Conservation (phyloP, 2,797 vertebrate species). For the Lepidocolaptes lacrymiger region DNA sequence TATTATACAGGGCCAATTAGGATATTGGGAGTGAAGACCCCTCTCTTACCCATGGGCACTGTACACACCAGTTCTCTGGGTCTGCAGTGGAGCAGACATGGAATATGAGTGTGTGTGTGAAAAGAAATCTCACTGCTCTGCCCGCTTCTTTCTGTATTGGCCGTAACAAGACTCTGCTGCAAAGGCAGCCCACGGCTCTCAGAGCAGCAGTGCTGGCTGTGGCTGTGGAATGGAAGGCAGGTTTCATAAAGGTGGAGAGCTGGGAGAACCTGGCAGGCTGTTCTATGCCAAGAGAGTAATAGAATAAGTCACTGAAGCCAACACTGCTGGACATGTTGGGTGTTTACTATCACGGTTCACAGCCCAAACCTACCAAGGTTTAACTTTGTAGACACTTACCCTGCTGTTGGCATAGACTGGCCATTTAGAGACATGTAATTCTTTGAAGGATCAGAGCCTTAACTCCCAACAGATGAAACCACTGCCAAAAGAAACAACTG, state of each 20-base stretch:
- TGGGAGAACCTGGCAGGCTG: not conserved
- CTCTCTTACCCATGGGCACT: accelerated
- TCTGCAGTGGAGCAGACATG: not conserved
- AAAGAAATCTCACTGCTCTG: not conserved
- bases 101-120: not conserved
- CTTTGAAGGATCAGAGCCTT: not conserved
- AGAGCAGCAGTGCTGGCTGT: accelerated
- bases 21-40: not conserved
- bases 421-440: not conserved
- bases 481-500: not conserved
- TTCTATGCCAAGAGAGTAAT: not conserved
- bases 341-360: not conserved
- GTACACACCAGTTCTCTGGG: not conserved
- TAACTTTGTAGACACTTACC: not conserved
- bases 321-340: not conserved
- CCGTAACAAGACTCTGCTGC: not conserved
- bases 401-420: not conserved
- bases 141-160: not conserved
- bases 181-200: not conserved
- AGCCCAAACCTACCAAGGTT: not conserved
- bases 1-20: not conserved
- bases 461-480: not conserved
- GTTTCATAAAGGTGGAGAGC: not conserved
- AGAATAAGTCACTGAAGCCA: not conserved
- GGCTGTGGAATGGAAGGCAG: not conserved